phyloP scores from a whole-genome alignment of 2,888 invertebrate genomes.

The Drosophila prolongata region DNA sequence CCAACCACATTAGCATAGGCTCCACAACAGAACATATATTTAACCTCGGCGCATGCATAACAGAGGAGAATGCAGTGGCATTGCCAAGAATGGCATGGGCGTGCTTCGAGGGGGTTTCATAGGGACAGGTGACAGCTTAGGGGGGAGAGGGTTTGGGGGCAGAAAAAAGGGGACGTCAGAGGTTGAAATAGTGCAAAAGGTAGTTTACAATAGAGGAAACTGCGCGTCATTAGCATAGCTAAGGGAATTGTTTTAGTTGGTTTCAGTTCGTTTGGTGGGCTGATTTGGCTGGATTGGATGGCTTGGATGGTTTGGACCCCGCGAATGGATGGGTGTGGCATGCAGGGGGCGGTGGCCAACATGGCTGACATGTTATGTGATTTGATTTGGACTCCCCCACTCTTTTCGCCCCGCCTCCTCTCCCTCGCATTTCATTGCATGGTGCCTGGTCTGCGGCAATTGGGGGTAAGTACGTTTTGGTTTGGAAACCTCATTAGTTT shows the following conservation, averaged over 20 bases:
- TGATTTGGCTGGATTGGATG: conserved; percentile 8
- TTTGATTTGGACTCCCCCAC: conserved; percentile 64
- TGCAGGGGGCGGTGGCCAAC: conserved; percentile 12
- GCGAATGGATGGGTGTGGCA: not conserved
- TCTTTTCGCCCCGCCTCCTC: conserved; percentile 14
- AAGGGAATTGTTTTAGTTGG: conserved; percentile 54
- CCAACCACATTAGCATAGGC: conserved; percentile 36
- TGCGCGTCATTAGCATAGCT: conserved; percentile 70
- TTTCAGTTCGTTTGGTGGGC: conserved; percentile 45
- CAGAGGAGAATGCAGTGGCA: conserved; percentile 12
- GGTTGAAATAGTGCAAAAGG: conserved; percentile 43
- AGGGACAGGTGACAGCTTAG: conserved; percentile 33
- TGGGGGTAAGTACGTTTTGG: conserved; percentile 66
- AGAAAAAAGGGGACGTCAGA: conserved; percentile 19
- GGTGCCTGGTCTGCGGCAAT: conserved; percentile 10
- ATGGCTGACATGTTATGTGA: conserved; percentile 70
- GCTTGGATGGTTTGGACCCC: not conserved
- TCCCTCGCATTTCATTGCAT: not conserved
- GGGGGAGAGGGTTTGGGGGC: not conserved
- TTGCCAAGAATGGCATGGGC: conserved; percentile 2
- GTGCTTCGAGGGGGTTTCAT: conserved; percentile 1
- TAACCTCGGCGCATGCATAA: conserved; percentile 34
- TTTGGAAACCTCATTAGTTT: conserved; percentile 69
- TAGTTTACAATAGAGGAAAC: conserved; percentile 54
- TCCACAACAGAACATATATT: conserved; percentile 43